A percentile compares a stretch with the other conserved stretches of the same genome.
Evolutionary conservation across 2,113 vertebrate genomes (phyloP).

Genomic region (Psephotus haematonotus): DNA sequence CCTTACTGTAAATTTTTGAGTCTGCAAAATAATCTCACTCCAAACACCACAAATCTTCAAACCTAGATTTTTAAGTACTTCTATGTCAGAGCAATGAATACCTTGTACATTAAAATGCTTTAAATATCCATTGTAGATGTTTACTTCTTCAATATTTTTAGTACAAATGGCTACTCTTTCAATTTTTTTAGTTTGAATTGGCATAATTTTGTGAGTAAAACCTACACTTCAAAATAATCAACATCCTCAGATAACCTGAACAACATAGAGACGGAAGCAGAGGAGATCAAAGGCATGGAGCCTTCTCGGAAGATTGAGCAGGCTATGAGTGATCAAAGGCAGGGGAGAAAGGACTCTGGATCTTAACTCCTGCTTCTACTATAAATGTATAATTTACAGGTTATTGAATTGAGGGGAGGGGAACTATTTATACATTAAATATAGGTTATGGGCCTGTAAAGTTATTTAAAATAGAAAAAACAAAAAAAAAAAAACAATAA

Average conservation of each 20-base stretch:
- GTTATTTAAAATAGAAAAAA: slow-evolving; percentile 4
- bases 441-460: neutral
- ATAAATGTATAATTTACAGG: slow-evolving; percentile 44
- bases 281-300: slow-evolving; percentile 40
- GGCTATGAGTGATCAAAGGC: slow-evolving; percentile 56
- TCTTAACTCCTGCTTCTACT: slow-evolving; percentile 8
- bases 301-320: slow-evolving; percentile 40
- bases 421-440: neutral
- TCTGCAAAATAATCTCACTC: neutral
- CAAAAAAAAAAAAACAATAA: neutral
- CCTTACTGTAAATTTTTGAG: neutral
- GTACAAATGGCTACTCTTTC: neutral
- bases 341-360: slow-evolving; percentile 5
- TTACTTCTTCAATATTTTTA: neutral
- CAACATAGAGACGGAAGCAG: neutral
- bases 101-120: neutral
- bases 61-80: neutral
- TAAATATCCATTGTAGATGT: neutral
- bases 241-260: slow-evolving; percentile 2
- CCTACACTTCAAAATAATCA: neutral
- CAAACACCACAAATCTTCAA: neutral
- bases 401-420: neutral
- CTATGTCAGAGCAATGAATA: neutral
- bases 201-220: neutral
- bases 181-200: neutral